Base-by-base conservation (phyloP, 2,888 invertebrate genomes). In the Agrypnus murinus region DNA sequence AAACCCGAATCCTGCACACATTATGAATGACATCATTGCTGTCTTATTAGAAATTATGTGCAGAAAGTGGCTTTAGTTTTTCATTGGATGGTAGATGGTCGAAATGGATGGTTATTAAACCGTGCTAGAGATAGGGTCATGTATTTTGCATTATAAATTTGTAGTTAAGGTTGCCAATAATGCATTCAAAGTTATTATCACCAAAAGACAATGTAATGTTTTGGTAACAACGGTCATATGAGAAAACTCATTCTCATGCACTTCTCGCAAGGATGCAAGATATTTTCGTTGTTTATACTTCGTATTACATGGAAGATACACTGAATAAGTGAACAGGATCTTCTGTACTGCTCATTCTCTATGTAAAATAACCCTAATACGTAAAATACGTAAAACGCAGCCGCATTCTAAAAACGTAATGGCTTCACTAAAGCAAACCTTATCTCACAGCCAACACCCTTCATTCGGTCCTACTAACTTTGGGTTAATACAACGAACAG, bases 401-500 rank as follows among this genome's bases (percentile, higher is more conserved):
- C 62, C 40, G 46, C 46, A 40, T 46, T 58, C 58, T 62, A 46
- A 62, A 60, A 62, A 45, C 62, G 62, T 62, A 62, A 62, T 62
- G 32, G 40, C 43, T 48, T 62, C 32, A 34, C 45, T 36, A 55
- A 65, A 65, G 45, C 45, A 65, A 65, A 55, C 65, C 65, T 65
- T 57, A 65, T 65, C 65, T 57, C 65, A 19, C 17, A 38, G 57
- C 36, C 50, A 65, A 65, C 65, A 65, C 57, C 57, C 65, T 65
- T 55, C 53, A 40, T 57, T 65, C 48, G 50, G 34, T 59, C 66
- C 40, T 46, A 53, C 64, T 50, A 66, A 66, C 66, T 66, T 57
- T 58, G 48, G 48, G 59, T 66, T 66, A 66, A 66, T 66, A 59
- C 66, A 48, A 43, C 38, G 59, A 66, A 66, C 46, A 66, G 46